A percentile compares a stretch with the other conserved stretches of the same genome.
These are phyloP conservation scores for Diglossa cyanea DNA, from an alignment of 2,797 vertebrate species.

Conservation along the genomic window DNA sequence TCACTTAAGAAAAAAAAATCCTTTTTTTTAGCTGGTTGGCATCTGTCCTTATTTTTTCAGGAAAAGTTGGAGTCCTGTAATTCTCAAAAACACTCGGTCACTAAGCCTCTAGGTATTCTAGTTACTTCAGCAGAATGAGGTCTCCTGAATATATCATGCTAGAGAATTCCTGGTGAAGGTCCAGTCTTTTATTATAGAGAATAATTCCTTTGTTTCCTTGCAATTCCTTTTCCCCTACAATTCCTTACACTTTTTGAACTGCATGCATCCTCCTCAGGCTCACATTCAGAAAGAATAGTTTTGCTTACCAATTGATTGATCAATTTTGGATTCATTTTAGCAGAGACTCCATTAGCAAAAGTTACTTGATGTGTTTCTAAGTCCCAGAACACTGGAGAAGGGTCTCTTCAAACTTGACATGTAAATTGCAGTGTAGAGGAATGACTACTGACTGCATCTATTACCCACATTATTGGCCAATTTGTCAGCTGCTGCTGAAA, in stretches of 20 bases:
- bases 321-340: not conserved
- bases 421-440: conserved; percentile 47
- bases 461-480: conserved; percentile 53
- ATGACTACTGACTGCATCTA: conserved; percentile 26
- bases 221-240: not conserved
- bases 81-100: not conserved
- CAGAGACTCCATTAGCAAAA: conserved; percentile 34
- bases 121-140: not conserved
- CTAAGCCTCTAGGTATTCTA: not conserved
- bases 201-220: not conserved
- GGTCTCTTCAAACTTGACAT: conserved; percentile 34
- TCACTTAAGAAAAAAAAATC: not conserved
- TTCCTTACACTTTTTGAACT: not conserved
- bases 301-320: not conserved
- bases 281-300: not conserved
- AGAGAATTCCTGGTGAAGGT: not conserved
- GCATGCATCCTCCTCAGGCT: not conserved
- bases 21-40: not conserved
- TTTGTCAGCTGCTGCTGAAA: conserved; percentile 57
- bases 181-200: not conserved
- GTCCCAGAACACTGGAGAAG: not conserved
- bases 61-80: not conserved
- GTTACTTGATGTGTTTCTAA: not conserved
- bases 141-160: not conserved
- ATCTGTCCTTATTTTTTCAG: not conserved